These are phyloP conservation scores for Scaptomyza flava DNA, from an alignment of 2,888 invertebrate genomes.

Conservation along the genomic window DNA sequence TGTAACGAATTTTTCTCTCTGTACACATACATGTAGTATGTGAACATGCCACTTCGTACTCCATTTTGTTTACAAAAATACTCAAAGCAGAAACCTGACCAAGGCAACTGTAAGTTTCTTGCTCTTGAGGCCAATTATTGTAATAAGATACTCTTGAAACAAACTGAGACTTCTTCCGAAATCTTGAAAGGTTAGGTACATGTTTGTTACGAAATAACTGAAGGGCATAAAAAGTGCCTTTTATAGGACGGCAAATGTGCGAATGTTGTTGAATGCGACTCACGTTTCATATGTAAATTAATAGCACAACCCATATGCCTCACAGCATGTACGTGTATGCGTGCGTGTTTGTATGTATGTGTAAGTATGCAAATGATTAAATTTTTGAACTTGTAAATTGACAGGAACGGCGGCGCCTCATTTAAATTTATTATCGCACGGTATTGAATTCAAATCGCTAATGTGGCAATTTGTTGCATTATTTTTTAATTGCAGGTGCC, in stretches of 20 bases:
- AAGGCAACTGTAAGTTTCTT: neutral
- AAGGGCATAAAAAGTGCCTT: slow-evolving; percentile 28
- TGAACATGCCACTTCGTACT: neutral
- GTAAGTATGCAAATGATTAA: slow-evolving; percentile 28
- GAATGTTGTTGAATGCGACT: slow-evolving; percentile 39
- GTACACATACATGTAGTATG: too few species aligned
- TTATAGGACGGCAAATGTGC: slow-evolving; percentile 1
- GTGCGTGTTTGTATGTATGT: slow-evolving; percentile 3
- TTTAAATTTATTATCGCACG: slow-evolving; percentile 34
- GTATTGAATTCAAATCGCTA: slow-evolving; percentile 39
- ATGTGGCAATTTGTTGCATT: slow-evolving; percentile 50
- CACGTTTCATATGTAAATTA: slow-evolving; percentile 69
- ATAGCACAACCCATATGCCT: slow-evolving; percentile 29
- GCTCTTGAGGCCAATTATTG: slow-evolving; percentile 6
- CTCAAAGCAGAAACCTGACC: neutral
- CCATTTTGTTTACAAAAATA: neutral
- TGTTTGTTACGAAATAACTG: neutral
- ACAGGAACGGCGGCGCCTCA: slow-evolving; percentile 53
- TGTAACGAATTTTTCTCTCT: too few species aligned
- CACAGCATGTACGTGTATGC: neutral
- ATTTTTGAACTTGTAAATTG: slow-evolving; percentile 54
- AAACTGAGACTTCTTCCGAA: slow-evolving; percentile 1
- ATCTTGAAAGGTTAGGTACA: neutral
- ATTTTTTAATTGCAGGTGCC: slow-evolving; percentile 81
- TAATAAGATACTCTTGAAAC: slow-evolving; percentile 12